These are phyloP conservation scores for Cydia pomonella DNA, from an alignment of 1,140 invertebrate genomes.

Conservation along the genomic window DNA sequence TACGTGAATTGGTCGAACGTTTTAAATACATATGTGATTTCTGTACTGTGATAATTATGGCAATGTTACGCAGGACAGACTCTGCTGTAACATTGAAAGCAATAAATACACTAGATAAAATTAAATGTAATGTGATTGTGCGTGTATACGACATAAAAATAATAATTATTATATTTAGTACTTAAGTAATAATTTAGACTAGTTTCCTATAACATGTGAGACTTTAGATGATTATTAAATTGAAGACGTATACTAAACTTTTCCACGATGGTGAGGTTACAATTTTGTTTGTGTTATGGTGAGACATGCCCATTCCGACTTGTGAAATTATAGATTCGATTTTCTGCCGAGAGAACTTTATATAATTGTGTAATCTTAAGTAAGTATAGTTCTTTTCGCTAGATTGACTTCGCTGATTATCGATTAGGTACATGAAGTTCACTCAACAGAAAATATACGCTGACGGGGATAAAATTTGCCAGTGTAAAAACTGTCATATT, in stretches of 20 bases:
- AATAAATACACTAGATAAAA: slow-evolving; percentile 20
- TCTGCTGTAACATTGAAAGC: not conserved
- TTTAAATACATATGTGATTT: slow-evolving; percentile 28
- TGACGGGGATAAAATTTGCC: too few species aligned
- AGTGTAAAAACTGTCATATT: too few species aligned
- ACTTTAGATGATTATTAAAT: slow-evolving; percentile 19
- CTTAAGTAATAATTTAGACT: slow-evolving; percentile 32
- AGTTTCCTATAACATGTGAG: not conserved
- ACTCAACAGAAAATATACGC: too few species aligned
- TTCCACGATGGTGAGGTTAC: not conserved
- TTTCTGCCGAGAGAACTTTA: too few species aligned
- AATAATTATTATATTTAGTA: slow-evolving; percentile 31
- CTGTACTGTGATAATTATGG: slow-evolving; percentile 19
- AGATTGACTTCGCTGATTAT: too few species aligned
- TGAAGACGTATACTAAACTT: not conserved
- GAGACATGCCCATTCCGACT: too few species aligned
- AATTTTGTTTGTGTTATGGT: not conserved
- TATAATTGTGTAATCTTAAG: too few species aligned
- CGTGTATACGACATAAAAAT: slow-evolving; percentile 28
- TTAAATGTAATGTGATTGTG: slow-evolving; percentile 32
- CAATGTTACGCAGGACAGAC: slow-evolving; percentile 1
- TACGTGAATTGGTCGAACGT: slow-evolving; percentile 42
- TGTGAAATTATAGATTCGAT: too few species aligned
- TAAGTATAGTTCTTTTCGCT: too few species aligned
- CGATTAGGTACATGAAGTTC: too few species aligned